Evolutionary conservation across 2,888 invertebrate genomes (phyloP).

Genomic region (Apotomis capreana): DNA sequence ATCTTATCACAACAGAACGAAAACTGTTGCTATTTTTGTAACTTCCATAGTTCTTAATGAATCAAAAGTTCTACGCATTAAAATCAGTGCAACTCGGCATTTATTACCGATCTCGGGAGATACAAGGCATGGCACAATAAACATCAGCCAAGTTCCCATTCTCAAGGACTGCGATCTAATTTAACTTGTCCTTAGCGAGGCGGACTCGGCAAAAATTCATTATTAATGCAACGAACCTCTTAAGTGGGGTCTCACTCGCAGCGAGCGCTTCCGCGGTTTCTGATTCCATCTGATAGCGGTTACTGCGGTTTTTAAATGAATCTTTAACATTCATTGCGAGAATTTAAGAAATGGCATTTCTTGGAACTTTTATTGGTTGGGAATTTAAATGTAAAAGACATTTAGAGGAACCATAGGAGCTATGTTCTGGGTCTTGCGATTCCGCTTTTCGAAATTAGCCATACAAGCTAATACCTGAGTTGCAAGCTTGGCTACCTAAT

Average conservation of each 20-base stretch:
- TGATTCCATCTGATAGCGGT: slow-evolving; percentile 5
- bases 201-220: slow-evolving; percentile 54
- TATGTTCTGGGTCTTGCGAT: not conserved
- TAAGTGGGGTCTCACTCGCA: slow-evolving; percentile 37
- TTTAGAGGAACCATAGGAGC: not conserved
- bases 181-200: slow-evolving; percentile 53
- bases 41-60: not conserved
- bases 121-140: slow-evolving; percentile 47
- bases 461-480: no score
- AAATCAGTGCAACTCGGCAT: not conserved
- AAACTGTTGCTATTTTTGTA: no score
- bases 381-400: not conserved
- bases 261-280: slow-evolving; percentile 29
- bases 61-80: not conserved
- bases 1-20: no score
- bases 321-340: not conserved
- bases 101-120: slow-evolving; percentile 19
- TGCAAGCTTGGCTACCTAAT: no score
- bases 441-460: no score
- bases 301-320: not conserved
- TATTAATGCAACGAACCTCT: slow-evolving; percentile 51
- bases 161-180: slow-evolving; percentile 52
- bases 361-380: not conserved
- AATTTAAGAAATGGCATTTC: not conserved
- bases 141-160: slow-evolving; percentile 50